Conservation (phyloP, 2,797 vertebrate species). For the Staurois parvus region DNA sequence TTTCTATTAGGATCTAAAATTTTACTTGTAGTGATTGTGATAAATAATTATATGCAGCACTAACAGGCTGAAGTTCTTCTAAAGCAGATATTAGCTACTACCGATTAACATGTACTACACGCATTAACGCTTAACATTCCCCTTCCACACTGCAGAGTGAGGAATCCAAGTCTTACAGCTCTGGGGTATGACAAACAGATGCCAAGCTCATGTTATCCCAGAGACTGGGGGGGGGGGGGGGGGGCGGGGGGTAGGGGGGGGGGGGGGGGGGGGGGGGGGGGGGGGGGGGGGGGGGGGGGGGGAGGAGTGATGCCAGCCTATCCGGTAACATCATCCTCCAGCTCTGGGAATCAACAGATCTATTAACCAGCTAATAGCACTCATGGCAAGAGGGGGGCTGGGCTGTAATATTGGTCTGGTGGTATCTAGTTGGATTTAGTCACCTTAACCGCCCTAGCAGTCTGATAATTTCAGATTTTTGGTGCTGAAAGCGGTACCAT, state of each 20-base stretch:
- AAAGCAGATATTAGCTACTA: background rate
- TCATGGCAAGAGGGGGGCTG: background rate
- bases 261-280: too few relatives aligned
- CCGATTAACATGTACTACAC: background rate
- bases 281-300: too few relatives aligned
- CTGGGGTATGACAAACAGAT: conserved; percentile 23
- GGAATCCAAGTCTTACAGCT: background rate
- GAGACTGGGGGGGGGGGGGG: too few relatives aligned
- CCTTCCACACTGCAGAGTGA: background rate
- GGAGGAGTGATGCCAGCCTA: background rate
- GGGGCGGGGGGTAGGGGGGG: too few relatives aligned
- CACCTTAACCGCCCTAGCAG: too few relatives aligned
- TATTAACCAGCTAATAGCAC: background rate
- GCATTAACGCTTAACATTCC: background rate
- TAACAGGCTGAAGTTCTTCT: background rate
- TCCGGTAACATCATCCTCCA: background rate
- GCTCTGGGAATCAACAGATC: background rate
- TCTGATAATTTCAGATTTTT: too few relatives aligned
- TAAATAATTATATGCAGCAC: conserved; percentile 36
- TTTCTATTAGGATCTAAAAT: too few relatives aligned
- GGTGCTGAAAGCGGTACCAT: too few relatives aligned
- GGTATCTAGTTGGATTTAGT: too few relatives aligned
- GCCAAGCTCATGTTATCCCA: background rate
- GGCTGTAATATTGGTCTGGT: background rate
- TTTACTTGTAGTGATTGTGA: background rate